Base-by-base conservation (phyloP, 2,888 invertebrate species). In the Pristionchus japonicus region DNA sequence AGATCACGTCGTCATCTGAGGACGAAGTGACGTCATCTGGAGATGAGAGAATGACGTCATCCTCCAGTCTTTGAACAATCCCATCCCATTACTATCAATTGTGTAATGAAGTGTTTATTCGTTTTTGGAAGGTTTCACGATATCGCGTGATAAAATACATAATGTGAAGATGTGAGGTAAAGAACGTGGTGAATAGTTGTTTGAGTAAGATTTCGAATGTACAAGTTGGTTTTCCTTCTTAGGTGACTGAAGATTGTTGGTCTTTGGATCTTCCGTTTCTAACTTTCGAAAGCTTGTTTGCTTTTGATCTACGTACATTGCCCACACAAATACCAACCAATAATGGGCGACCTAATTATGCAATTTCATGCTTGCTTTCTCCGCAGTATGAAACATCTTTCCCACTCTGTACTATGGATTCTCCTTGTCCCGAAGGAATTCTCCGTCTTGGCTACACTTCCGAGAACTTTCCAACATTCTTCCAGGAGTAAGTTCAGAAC, bases 71-170 rank as follows among this genome's bases (percentile, higher is more conserved):
- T 77, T 77, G 47, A 77, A 47, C 37, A 70, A 6, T 31, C 64
- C 70, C 34, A 67, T n/a, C 67, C 67, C 37, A 20, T 31, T 37
- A 20, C 43, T 77, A 23, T 77, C 77, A 43, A 43, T 43, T 43
- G 11, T 77, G 27, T 77, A 77, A 77, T 77, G 43, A 77, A 77
- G 77, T 77, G 77, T 77, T 77, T 77, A 77, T 77, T 77, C 77
- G 77, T 47, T 77, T 47, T 34, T 31, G 7, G 11, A 43, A 9
- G 43, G 7, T 9, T 43, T 6, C 7, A 11, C 43, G 11, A 43
- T 43, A 43, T 43, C 43, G n/a, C n/a, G 11, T 43, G 43, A 43
- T 11, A 43, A n/a, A n/a, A n/a, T n/a, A n/a, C n/a, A n/a, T n/a
- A n/a, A n/a, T n/a, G n/a, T n/a, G n/a, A n/a, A n/a, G n/a, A n/a